Percentiles rank a stretch among this genome's conserved stretches.
Conservation (phyloP, 2,113 vertebrate genomes). For the Pseudorasbora parva region DNA sequence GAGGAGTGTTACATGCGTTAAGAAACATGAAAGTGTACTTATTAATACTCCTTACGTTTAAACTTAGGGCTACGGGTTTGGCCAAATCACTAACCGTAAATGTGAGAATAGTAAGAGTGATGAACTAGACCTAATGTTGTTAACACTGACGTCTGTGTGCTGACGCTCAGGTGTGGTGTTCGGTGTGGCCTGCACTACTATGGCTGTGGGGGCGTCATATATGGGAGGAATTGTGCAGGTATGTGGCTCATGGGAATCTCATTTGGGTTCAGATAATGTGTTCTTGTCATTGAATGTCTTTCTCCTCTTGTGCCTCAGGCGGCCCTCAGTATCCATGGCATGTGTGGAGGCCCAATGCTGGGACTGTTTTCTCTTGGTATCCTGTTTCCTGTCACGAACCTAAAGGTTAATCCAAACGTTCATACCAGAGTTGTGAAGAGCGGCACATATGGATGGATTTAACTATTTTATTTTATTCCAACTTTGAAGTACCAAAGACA, state of each 20-base stretch:
- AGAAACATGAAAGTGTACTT: neutral
- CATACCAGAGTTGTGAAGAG: neutral
- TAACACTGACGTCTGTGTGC: neutral
- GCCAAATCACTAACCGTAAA: neutral
- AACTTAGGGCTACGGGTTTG: neutral
- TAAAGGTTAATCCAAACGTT: constrained; percentile 78
- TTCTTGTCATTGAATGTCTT: neutral
- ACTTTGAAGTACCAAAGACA: neutral
- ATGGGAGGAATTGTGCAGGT: constrained; percentile 86
- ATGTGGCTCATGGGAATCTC: constrained; percentile 26
- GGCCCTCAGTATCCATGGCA: constrained; percentile 85
- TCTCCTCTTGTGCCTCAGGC: constrained; percentile 70
- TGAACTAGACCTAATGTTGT: neutral
- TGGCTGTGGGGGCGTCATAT: constrained; percentile 82
- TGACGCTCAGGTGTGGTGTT: constrained; percentile 79
- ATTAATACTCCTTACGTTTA: too few relatives aligned
- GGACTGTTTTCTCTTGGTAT: constrained; percentile 85
- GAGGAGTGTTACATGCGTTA: too few relatives aligned
- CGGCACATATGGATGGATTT: neutral
- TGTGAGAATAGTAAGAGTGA: neutral
- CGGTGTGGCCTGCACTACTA: constrained; percentile 79
- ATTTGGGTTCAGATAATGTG: neutral
- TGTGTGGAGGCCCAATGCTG: constrained; percentile 87
- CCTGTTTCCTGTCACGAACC: constrained; percentile 84
- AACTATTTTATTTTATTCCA: neutral